Evolutionary conservation across 2,797 vertebrate genomes (phyloP).

Genomic region (Geotrypetes seraphini): DNA sequence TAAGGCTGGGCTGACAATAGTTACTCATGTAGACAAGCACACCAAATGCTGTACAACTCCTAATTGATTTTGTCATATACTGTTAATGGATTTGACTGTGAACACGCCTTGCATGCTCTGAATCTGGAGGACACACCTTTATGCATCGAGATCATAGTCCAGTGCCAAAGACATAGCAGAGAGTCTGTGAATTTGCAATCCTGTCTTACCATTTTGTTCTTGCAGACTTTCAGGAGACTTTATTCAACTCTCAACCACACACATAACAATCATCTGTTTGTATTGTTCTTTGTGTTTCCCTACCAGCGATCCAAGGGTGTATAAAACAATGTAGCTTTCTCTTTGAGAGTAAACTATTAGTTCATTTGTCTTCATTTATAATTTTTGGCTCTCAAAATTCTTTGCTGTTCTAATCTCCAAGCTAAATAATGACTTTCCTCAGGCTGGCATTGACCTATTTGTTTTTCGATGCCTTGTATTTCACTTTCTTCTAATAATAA

Average conservation of each 20-base stretch:
- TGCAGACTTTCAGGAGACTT: slow-evolving; percentile 11
- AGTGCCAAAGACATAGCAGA: slow-evolving; percentile 1
- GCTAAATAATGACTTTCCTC: slow-evolving; percentile 12
- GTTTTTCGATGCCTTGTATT: not conserved
- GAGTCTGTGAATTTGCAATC: not conserved
- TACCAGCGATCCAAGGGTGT: not conserved
- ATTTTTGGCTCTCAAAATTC: slow-evolving; percentile 1
- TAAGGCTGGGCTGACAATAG: too few species aligned
- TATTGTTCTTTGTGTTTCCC: slow-evolving; percentile 1
- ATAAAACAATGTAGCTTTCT: slow-evolving; percentile 10
- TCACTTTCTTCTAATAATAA: slow-evolving; percentile 3
- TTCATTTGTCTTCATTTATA: slow-evolving; percentile 13
- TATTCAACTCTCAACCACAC: not conserved
- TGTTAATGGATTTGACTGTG: not conserved
- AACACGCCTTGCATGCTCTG: slow-evolving; percentile 1
- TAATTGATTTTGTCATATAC: too few species aligned
- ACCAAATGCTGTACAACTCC: too few species aligned
- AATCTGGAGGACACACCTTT: slow-evolving; percentile 8
- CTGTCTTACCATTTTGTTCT: not conserved
- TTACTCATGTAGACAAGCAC: too few species aligned
- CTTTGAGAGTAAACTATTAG: slow-evolving; percentile 2
- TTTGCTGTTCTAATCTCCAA: slow-evolving; percentile 12
- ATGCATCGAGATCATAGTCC: not conserved
- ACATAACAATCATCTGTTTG: slow-evolving; percentile 12
- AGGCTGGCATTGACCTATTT: slow-evolving; percentile 4